Evolutionary conservation across 2,797 vertebrate genomes (phyloP).

Genomic region (Natrix natrix): DNA sequence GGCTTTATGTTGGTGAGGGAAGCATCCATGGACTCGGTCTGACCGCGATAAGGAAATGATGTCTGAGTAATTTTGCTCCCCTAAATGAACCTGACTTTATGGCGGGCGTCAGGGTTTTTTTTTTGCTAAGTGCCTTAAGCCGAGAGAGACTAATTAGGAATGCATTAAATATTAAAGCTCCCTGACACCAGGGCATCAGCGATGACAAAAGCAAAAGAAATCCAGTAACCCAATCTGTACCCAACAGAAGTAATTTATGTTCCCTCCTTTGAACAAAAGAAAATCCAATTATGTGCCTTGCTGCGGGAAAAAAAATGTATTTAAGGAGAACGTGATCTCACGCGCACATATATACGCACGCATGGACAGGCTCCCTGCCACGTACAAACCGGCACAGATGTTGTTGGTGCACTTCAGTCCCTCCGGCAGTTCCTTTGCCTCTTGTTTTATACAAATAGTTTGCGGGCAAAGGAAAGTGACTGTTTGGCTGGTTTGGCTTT

Average conservation of each 20-base stretch:
- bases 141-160: slow-evolving; percentile 79
- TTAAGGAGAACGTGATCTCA: slow-evolving; percentile 71
- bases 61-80: slow-evolving; percentile 71
- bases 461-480: slow-evolving; percentile 17
- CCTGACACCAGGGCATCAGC: slow-evolving; percentile 73
- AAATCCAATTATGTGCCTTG: slow-evolving; percentile 75
- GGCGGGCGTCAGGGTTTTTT: slow-evolving; percentile 73
- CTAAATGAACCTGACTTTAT: slow-evolving; percentile 76
- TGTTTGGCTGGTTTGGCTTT: slow-evolving; percentile 2
- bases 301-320: slow-evolving; percentile 63
- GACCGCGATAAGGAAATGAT: slow-evolving; percentile 64
- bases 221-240: slow-evolving; percentile 75
- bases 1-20: slow-evolving; percentile 37
- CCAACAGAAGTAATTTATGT: slow-evolving; percentile 77
- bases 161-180: slow-evolving; percentile 82
- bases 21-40: slow-evolving; percentile 59
- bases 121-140: slow-evolving; percentile 76
- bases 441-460: slow-evolving; percentile 32
- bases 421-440: slow-evolving; percentile 22
- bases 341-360: not conserved
- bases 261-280: slow-evolving; percentile 73
- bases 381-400: slow-evolving; percentile 52
- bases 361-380: slow-evolving; percentile 17
- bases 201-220: slow-evolving; percentile 75
- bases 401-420: slow-evolving; percentile 49